A percentile compares a stretch with the other conserved stretches of the same genome.
Evolutionary conservation across 1,140 invertebrate species (phyloP).

Genomic region (Megathymus violae): DNA sequence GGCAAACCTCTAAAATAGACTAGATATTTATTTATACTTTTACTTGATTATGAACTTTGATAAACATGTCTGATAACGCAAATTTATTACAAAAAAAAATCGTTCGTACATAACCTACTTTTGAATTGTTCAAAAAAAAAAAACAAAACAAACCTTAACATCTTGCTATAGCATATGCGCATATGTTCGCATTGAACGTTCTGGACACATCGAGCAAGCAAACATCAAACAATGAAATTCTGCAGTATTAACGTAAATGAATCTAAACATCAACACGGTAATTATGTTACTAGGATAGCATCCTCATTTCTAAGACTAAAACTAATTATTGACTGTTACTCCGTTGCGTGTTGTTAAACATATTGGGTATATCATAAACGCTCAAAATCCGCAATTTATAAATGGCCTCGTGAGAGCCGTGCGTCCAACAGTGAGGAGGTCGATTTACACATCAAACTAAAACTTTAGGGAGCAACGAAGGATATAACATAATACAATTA

Average conservation of each 20-base stretch:
- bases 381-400: neutral
- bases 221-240: constrained; percentile 2
- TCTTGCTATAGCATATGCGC: too few species aligned
- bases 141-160: too few species aligned
- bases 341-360: constrained; percentile 10
- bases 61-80: too few species aligned
- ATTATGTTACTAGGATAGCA: constrained; percentile 12
- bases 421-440: too few species aligned
- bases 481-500: constrained; percentile 46
- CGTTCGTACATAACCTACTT: too few species aligned
- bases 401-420: neutral
- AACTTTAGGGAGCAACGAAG: constrained; percentile 10
- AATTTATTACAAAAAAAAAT: too few species aligned
- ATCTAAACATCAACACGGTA: neutral
- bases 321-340: constrained; percentile 12
- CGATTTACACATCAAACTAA: neutral
- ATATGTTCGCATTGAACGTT: too few species aligned
- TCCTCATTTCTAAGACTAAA: constrained; percentile 2
- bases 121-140: too few species aligned
- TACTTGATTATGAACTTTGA: too few species aligned
- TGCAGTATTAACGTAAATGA: neutral
- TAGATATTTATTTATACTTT: too few species aligned
- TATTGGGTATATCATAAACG: neutral
- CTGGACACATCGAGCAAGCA: too few species aligned
- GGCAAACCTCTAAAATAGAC: too few species aligned